Evolutionary conservation across 30 jellyfish, hydroid and myxozoan genomes (phyloP).

Genomic region (Aurelia aurita complex sp. Pacific): DNA sequence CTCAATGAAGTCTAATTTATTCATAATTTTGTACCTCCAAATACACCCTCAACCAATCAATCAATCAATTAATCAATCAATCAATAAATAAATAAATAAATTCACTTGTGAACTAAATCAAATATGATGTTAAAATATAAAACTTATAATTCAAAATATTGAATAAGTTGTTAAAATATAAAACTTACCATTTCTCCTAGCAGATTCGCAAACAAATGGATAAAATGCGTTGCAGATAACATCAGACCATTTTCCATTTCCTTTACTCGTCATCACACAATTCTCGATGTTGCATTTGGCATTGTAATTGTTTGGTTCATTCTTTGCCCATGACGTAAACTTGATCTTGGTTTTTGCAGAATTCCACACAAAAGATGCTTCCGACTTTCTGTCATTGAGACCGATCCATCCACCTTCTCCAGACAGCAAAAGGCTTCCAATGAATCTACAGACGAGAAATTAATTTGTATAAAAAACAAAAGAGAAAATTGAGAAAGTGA

Average conservation of each 20-base stretch:
- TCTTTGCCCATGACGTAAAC: constrained; percentile 76
- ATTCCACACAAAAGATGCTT: constrained; percentile 76
- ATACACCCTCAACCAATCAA: too few relatives aligned
- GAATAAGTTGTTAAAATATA: background rate
- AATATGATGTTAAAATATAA: background rate
- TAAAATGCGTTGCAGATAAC: constrained; percentile 66
- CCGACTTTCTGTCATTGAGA: constrained; percentile 74
- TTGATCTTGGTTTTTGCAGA: constrained; percentile 20
- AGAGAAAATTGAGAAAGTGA: background rate
- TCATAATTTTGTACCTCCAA: too few relatives aligned
- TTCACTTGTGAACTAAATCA: too few relatives aligned
- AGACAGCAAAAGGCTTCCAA: constrained; percentile 79
- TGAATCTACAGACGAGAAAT: constrained; percentile 29
- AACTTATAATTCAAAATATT: background rate
- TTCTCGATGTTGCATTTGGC: constrained; percentile 83
- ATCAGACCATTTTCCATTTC: constrained; percentile 83
- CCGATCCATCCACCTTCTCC: constrained; percentile 98
- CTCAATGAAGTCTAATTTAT: too few relatives aligned
- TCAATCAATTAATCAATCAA: too few relatives aligned
- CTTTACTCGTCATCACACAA: constrained; percentile 71
- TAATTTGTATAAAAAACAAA: background rate
- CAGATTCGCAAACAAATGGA: constrained; percentile 76
- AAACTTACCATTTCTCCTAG: constrained; percentile 62
- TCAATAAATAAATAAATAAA: too few relatives aligned
- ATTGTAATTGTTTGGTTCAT: constrained; percentile 85